Conservation (phyloP, 2,888 invertebrate genomes). For the Dendrolimus pini region DNA sequence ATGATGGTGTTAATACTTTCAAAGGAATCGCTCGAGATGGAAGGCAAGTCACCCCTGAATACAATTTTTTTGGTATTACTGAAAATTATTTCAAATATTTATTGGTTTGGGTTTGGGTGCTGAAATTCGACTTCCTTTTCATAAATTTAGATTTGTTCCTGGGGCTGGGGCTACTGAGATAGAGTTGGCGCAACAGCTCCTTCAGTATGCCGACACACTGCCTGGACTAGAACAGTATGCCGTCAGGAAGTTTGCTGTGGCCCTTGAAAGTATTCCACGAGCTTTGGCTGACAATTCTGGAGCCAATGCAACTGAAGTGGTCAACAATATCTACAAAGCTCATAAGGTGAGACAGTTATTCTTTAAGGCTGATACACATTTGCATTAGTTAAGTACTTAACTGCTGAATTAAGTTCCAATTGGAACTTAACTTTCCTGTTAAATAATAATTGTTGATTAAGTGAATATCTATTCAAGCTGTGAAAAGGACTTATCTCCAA, state of each 20-base stretch:
- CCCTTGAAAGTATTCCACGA: conserved; percentile 93
- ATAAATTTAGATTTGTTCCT: conserved; percentile 80
- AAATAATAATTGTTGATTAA: not conserved
- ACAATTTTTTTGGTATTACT: not conserved
- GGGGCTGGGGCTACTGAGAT: conserved; percentile 98
- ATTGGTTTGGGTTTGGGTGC: too few relatives aligned
- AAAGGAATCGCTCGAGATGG: conserved; percentile 91
- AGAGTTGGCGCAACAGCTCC: conserved; percentile 91
- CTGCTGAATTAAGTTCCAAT: too few relatives aligned
- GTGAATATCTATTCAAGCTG: not conserved
- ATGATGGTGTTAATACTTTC: conserved; percentile 99
- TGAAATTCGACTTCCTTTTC: too few relatives aligned
- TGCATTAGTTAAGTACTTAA: too few relatives aligned
- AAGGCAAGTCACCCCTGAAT: conserved; percentile 39
- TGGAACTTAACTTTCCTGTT: not conserved
- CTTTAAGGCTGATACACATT: not conserved
- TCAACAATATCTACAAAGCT: conserved; percentile 94
- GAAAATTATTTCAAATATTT: too few relatives aligned
- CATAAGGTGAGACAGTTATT: conserved; percentile 79
- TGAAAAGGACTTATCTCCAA: not conserved
- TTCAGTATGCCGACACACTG: conserved; percentile 91
- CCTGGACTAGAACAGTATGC: conserved; percentile 98
- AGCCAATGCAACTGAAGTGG: conserved; percentile 88
- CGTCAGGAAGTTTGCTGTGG: conserved; percentile 92
- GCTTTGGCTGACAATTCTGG: conserved; percentile 97